A percentile compares a stretch with the other conserved stretches of the same genome.
Conservation (phyloP, 2,888 invertebrate genomes). For the Monoplex corrugatus region DNA sequence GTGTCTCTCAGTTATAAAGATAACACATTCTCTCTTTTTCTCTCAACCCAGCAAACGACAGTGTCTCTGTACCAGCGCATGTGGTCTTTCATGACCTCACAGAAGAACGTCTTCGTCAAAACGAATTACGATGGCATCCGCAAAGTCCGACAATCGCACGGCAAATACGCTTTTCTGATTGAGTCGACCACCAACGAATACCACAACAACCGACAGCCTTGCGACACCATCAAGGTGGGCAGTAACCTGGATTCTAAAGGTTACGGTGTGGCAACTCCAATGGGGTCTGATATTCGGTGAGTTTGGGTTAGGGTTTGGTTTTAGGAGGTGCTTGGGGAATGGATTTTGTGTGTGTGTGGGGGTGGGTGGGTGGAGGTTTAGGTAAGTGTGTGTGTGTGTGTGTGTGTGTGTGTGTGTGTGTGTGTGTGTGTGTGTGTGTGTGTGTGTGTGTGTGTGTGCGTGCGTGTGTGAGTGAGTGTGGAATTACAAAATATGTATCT, state of each 20-base stretch:
- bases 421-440: too few relatives aligned
- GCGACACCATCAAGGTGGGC: conserved; percentile 86
- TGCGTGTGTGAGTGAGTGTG: too few relatives aligned
- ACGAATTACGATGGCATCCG: conserved; percentile 91
- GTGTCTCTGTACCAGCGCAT: conserved; percentile 94
- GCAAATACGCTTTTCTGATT: conserved; percentile 84
- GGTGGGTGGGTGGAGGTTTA: neutral
- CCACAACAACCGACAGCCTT: conserved; percentile 89
- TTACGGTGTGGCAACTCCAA: conserved; percentile 91
- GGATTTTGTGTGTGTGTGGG: neutral
- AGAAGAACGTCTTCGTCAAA: conserved; percentile 88
- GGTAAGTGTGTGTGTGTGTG: neutral
- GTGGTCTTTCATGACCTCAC: conserved; percentile 95
- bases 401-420: too few relatives aligned
- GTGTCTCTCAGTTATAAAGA: neutral
- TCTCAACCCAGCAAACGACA: conserved; percentile 88
- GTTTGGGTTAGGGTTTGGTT: too few relatives aligned
- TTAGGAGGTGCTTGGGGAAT: neutral
- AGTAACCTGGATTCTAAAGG: conserved; percentile 91
- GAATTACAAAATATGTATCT: too few relatives aligned
- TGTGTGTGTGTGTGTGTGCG: too few relatives aligned
- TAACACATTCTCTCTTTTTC: too few relatives aligned
- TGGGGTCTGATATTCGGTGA: conserved; percentile 70
- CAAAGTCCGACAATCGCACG: conserved; percentile 85
- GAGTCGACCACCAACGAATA: conserved; percentile 88